Evolutionary conservation across 1,140 invertebrate genomes (phyloP).

Genomic region (Drosophila mayri): DNA sequence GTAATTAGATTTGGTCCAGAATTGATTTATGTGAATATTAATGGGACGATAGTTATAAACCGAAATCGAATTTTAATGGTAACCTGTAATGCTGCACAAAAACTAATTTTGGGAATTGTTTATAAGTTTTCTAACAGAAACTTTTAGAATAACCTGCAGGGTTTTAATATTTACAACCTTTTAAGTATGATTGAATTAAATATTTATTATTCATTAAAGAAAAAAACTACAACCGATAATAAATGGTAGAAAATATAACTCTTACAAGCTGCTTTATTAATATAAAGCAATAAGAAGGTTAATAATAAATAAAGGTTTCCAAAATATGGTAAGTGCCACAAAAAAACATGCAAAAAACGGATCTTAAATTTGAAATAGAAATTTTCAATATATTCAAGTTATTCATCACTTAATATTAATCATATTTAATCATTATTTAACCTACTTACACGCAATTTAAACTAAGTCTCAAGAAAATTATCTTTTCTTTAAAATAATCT

Average conservation of each 20-base stretch:
- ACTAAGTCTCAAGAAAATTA: neutral
- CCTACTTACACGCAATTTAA: neutral
- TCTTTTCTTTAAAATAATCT: neutral
- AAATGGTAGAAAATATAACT: neutral
- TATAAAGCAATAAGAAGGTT: neutral
- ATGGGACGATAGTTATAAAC: constrained; percentile 61
- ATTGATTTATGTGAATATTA: constrained; percentile 77
- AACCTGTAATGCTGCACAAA: constrained; percentile 26
- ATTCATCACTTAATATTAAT: no score
- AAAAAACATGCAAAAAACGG: rapidly evolving
- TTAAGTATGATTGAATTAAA: neutral
- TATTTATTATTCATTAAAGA: neutral
- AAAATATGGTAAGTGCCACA: neutral
- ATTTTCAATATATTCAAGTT: neutral
- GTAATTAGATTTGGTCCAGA: constrained; percentile 74
- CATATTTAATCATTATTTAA: no score
- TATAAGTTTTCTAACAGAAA: neutral
- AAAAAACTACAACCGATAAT: neutral
- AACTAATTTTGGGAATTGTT: neutral
- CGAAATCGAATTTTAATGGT: constrained; percentile 60
- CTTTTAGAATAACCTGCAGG: neutral
- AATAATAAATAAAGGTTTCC: neutral
- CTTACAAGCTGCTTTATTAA: neutral
- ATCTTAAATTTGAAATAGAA: neutral
- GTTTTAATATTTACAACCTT: neutral